These are phyloP conservation scores for Neoniphon sammara DNA, from an alignment of 2,797 vertebrate species.

Conservation along the genomic window DNA sequence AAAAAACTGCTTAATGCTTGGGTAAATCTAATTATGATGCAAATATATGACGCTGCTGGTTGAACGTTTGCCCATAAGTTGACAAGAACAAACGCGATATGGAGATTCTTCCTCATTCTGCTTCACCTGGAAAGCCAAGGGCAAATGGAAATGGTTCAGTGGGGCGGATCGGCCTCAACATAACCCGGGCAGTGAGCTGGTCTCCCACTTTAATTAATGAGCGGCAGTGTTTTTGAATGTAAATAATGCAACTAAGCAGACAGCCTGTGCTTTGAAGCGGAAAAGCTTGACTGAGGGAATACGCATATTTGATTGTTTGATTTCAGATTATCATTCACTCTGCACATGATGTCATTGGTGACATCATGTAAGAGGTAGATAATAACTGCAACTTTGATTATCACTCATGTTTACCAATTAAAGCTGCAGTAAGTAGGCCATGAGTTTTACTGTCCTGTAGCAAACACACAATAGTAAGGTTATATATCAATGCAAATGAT, in stretches of 20 bases:
- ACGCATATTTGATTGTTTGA: constrained; percentile 61
- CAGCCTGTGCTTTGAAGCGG: constrained; percentile 58
- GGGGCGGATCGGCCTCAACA: constrained; percentile 69
- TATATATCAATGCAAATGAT: too few species aligned
- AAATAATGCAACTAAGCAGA: constrained; percentile 69
- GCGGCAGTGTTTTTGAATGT: constrained; percentile 64
- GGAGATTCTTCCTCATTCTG: constrained; percentile 72
- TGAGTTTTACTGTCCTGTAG: too few species aligned
- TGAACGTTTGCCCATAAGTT: constrained; percentile 76
- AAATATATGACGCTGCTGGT: constrained; percentile 75
- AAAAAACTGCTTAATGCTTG: constrained; percentile 55
- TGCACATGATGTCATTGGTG: constrained; percentile 31
- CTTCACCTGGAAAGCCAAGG: constrained; percentile 76
- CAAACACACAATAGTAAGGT: too few species aligned
- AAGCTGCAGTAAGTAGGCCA: background rate
- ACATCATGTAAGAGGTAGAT: constrained; percentile 31
- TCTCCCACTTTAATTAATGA: constrained; percentile 79
- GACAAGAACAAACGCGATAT: constrained; percentile 80
- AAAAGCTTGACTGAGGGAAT: constrained; percentile 46
- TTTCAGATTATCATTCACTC: constrained; percentile 26
- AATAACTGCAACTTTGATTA: constrained; percentile 3
- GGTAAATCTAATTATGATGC: constrained; percentile 76
- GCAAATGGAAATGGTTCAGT: constrained; percentile 78
- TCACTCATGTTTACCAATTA: background rate
- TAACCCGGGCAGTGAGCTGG: constrained; percentile 68